Conservation (phyloP, 2,113 vertebrate species). For the Periophthalmodon schlosseri region DNA sequence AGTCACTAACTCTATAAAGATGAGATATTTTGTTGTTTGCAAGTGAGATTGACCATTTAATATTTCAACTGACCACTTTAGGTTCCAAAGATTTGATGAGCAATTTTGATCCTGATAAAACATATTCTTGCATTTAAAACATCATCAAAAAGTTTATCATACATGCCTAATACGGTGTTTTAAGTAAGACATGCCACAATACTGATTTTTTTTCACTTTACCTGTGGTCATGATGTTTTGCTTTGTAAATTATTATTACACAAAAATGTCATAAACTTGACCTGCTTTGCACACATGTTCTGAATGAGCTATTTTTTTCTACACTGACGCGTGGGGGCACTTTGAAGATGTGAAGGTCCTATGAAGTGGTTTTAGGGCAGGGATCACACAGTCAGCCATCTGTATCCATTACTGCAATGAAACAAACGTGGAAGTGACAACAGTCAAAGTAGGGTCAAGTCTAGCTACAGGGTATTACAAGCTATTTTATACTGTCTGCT, state of each 20-base stretch:
- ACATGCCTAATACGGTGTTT: background rate
- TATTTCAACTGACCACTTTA: too few species aligned
- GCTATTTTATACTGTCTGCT: constrained; percentile 12
- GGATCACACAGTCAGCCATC: constrained; percentile 44
- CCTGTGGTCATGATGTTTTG: background rate
- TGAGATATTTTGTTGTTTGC: too few species aligned
- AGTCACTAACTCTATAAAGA: too few species aligned
- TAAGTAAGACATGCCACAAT: background rate
- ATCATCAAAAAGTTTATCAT: too few species aligned
- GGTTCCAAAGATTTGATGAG: too few species aligned
- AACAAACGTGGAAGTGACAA: constrained; percentile 58
- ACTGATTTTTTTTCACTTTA: background rate
- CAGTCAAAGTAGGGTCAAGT: constrained; percentile 36
- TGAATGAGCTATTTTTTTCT: constrained; percentile 21
- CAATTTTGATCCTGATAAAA: too few species aligned
- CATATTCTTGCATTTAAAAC: too few species aligned
- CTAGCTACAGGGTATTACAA: constrained; percentile 17
- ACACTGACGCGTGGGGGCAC: constrained; percentile 38
- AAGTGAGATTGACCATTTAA: too few species aligned
- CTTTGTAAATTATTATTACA: constrained; percentile 22
- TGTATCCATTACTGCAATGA: constrained; percentile 45
- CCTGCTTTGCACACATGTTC: constrained; percentile 57
- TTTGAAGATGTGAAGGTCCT: constrained; percentile 68
- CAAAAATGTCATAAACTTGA: constrained; percentile 29
- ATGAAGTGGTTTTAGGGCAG: constrained; percentile 64